Evolutionary conservation across 2,797 vertebrate genomes (phyloP).

Genomic region (Aselliscus stoliczkanus): DNA sequence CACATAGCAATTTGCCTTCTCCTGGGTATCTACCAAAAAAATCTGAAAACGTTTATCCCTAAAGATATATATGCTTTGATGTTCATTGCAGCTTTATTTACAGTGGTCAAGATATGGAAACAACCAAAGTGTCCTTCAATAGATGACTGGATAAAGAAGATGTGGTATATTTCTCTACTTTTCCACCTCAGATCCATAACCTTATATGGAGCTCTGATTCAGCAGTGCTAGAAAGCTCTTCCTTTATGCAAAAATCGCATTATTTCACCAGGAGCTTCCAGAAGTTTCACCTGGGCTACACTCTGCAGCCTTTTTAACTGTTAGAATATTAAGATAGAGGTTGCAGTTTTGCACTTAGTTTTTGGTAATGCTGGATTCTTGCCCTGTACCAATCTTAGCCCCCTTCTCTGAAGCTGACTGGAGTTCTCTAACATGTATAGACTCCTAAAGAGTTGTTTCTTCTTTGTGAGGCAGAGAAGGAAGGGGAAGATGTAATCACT

Average conservation of each 20-base stretch:
- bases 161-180: background rate
- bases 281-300: background rate
- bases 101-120: no score
- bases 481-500: no score
- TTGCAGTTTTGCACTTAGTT: background rate
- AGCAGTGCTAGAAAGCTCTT: background rate
- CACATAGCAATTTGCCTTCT: no score
- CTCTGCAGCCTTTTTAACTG: background rate
- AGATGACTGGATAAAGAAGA: no score
- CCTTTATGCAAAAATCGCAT: background rate
- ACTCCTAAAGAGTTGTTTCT: constrained; percentile 63
- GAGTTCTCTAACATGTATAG: background rate
- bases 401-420: background rate
- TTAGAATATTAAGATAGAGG: background rate
- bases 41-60: no score
- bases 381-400: background rate
- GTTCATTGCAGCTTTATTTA: no score
- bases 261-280: background rate
- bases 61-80: no score
- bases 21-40: no score
- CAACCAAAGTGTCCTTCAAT: no score
- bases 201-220: background rate
- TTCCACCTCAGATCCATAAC: background rate
- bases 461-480: background rate
- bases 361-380: background rate